Conservation (phyloP, 2,113 vertebrate species). For the Phasianus colchicus region DNA sequence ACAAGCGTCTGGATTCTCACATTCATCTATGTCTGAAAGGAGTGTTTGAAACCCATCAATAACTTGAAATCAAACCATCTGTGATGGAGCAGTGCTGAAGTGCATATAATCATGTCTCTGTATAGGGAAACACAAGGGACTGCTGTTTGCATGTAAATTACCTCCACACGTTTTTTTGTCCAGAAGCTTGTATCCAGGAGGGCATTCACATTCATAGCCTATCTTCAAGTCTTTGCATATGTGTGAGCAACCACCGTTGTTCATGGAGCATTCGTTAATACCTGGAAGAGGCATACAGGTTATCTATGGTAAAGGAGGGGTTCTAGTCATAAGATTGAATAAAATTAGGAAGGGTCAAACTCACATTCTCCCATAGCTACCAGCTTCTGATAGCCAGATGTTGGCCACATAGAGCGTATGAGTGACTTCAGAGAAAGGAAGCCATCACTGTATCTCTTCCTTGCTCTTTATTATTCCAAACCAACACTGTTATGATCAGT, state of each 20-base stretch:
- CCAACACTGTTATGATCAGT: background rate
- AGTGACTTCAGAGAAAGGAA: background rate
- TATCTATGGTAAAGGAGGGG: background rate
- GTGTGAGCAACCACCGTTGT: slow-evolving; percentile 97
- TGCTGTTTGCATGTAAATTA: slow-evolving; percentile 77
- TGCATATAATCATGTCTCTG: slow-evolving; percentile 51
- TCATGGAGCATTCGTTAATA: slow-evolving; percentile 85
- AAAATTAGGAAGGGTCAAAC: background rate
- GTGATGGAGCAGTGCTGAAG: slow-evolving; percentile 60
- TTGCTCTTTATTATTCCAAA: slow-evolving; percentile 16
- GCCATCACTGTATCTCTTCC: background rate
- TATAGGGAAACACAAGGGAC: slow-evolving; percentile 55
- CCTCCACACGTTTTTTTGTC: slow-evolving; percentile 98
- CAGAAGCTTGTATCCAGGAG: slow-evolving; percentile 91
- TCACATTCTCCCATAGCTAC: background rate
- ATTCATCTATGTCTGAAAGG: slow-evolving; percentile 94
- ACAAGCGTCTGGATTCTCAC: slow-evolving; percentile 94
- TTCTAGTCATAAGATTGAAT: background rate
- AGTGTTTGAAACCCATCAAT: slow-evolving; percentile 71
- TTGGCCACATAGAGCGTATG: background rate
- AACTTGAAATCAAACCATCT: slow-evolving; percentile 69
- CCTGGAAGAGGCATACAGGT: slow-evolving; percentile 67
- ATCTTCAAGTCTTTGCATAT: slow-evolving; percentile 92
- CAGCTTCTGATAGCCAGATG: background rate
- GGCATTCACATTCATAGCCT: slow-evolving; percentile 93